Evolutionary conservation across 2,797 vertebrate species (phyloP).

Genomic region (Eospalax fontanierii): DNA sequence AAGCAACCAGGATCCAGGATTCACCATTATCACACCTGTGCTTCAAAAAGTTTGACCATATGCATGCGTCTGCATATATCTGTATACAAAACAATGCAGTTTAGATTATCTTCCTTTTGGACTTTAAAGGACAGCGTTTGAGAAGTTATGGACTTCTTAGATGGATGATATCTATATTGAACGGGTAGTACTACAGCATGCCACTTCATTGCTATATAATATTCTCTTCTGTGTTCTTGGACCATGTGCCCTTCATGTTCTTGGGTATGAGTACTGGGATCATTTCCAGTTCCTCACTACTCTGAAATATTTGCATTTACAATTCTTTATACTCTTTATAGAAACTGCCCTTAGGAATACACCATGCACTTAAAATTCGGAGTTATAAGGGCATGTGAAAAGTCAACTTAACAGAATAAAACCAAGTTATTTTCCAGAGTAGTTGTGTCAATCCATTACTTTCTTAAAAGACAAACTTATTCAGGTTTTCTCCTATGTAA

Average conservation of each 20-base stretch:
- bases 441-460: no score
- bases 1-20: background rate
- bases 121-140: conserved; percentile 9
- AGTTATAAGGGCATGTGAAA: background rate
- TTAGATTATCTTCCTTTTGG: background rate
- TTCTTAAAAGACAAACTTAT: background rate
- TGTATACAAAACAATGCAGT: background rate
- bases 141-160: background rate
- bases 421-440: background rate
- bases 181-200: background rate
- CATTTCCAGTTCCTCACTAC: conserved; percentile 4
- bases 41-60: background rate
- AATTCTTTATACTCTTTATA: background rate
- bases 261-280: background rate
- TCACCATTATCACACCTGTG: conserved; percentile 4
- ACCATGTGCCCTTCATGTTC: background rate
- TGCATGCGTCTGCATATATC: background rate
- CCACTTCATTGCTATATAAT: background rate
- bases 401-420: background rate
- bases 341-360: background rate
- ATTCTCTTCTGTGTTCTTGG: background rate
- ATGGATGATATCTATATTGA: background rate
- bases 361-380: background rate
- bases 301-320: background rate
- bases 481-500: background rate